These are phyloP conservation scores for Andrena marginata DNA, from an alignment of 2,888 invertebrate species.

Conservation along the genomic window DNA sequence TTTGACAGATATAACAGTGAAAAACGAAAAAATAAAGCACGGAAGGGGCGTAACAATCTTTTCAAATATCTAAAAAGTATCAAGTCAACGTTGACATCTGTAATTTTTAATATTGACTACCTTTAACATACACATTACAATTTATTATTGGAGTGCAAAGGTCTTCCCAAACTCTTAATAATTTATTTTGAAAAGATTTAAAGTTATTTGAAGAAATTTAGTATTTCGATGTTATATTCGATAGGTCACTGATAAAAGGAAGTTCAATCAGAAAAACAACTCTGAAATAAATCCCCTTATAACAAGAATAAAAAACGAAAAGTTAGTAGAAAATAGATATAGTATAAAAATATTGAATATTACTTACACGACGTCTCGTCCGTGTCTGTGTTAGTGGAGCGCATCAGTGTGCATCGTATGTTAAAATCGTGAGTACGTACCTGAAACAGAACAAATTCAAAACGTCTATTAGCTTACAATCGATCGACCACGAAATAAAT, in stretches of 20 bases:
- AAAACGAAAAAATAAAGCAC: no score
- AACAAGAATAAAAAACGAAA: background rate
- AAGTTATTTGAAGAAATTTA: background rate
- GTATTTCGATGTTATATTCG: background rate
- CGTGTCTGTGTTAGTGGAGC: conserved; percentile 59
- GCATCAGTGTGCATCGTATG: conserved; percentile 63
- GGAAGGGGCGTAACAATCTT: no score
- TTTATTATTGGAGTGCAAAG: background rate
- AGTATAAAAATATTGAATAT: conserved; percentile 14
- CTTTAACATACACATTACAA: background rate
- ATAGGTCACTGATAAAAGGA: no score
- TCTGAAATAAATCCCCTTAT: background rate
- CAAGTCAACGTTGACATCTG: background rate
- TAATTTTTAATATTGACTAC: background rate
- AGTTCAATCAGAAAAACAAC: background rate
- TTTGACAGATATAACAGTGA: no score
- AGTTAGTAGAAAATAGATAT: conserved; percentile 4
- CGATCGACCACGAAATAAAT: background rate
- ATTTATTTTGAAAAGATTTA: background rate
- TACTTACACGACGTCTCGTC: conserved; percentile 66
- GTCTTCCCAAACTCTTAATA: background rate
- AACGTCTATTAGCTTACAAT: background rate
- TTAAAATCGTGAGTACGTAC: conserved; percentile 58
- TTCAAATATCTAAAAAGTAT: background rate
- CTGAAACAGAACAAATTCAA: conserved; percentile 40